These are phyloP conservation scores for Megamerina dolium DNA, from an alignment of 2,888 invertebrate species.

Conservation along the genomic window DNA sequence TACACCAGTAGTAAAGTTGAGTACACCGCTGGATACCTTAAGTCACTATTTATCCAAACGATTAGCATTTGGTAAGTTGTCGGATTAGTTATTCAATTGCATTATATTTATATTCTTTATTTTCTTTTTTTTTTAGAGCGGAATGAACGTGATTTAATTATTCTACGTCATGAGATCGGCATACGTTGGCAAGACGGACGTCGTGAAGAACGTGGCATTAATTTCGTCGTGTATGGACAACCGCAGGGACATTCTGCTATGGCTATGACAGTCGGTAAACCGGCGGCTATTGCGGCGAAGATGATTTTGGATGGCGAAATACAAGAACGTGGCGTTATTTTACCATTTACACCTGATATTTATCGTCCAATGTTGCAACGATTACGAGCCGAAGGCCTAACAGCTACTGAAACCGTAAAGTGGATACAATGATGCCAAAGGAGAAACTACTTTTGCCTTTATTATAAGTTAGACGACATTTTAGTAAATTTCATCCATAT, in stretches of 20 bases:
- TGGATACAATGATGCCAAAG: constrained; percentile 38
- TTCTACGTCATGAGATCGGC: constrained; percentile 88
- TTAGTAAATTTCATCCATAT: no score
- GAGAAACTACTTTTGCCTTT: not conserved
- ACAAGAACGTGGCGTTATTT: constrained; percentile 86
- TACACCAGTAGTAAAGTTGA: constrained; percentile 70
- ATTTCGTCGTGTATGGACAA: constrained; percentile 86
- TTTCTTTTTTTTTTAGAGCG: constrained; percentile 52
- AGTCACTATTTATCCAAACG: constrained; percentile 81
- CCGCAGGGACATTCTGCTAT: constrained; percentile 84
- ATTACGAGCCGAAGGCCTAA: constrained; percentile 78
- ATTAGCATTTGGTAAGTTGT: constrained; percentile 62
- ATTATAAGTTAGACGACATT: no score
- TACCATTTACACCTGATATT: constrained; percentile 87
- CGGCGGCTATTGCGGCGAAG: constrained; percentile 91
- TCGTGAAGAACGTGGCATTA: constrained; percentile 74
- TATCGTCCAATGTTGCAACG: constrained; percentile 88
- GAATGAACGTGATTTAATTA: constrained; percentile 87
- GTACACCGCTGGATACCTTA: constrained; percentile 87
- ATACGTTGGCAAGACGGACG: constrained; percentile 86
- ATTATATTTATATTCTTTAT: not conserved
- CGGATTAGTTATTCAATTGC: not conserved
- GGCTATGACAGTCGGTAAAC: constrained; percentile 90
- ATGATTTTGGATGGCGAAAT: constrained; percentile 98
- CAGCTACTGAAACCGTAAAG: constrained; percentile 61